phyloP scores from a whole-genome alignment of 2,113 vertebrate species.

The Camelus bactrianus region DNA sequence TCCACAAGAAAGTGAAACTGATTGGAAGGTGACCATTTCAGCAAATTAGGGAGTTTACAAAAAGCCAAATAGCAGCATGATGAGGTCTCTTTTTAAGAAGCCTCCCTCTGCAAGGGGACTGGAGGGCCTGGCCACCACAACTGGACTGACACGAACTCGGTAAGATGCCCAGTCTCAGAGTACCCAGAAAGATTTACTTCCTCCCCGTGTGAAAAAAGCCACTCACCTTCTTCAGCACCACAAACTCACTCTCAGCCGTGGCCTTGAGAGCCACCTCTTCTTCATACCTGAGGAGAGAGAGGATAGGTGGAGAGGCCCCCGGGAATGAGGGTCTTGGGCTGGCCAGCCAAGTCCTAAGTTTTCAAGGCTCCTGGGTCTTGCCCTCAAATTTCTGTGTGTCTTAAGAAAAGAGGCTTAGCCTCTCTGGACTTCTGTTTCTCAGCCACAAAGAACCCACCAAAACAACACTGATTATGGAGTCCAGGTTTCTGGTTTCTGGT shows the following conservation, averaged over 20 bases:
- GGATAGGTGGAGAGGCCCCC: neutral
- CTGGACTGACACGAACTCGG: neutral
- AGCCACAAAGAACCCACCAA: neutral
- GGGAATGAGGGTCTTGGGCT: too few relatives aligned
- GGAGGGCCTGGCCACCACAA: neutral
- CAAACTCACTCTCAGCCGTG: conserved; percentile 92
- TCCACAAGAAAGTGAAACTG: neutral
- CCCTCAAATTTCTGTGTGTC: neutral
- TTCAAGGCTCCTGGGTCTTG: neutral
- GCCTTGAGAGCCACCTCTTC: conserved; percentile 94
- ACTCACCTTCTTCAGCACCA: conserved; percentile 94
- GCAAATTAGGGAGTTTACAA: neutral
- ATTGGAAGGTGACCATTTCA: neutral
- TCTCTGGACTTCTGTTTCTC: neutral
- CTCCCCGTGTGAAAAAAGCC: rapidly evolving
- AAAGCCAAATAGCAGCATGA: neutral
- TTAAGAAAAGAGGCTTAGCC: neutral
- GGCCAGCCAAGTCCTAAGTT: neutral
- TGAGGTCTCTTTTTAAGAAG: neutral
- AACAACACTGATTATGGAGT: neutral
- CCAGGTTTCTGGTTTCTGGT: neutral
- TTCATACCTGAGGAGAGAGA: conserved; percentile 89
- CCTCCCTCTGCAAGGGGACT: neutral
- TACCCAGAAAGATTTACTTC: neutral
- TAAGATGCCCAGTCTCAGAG: neutral